Base-by-base conservation (phyloP, 2,888 invertebrate species). In the Diaprepes abbreviatus region DNA sequence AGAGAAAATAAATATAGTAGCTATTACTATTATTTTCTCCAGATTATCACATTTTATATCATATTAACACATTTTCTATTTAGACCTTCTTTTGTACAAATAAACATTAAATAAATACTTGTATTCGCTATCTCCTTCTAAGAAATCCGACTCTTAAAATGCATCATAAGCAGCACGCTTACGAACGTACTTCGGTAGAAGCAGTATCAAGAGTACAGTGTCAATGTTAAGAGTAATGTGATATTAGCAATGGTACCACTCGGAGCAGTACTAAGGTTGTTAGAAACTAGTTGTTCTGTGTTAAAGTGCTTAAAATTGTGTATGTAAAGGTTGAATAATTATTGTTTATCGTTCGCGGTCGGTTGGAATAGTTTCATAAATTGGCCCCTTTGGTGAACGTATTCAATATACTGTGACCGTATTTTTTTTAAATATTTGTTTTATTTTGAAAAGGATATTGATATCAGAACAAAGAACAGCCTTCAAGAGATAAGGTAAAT, bases 201-300 rank as follows among this genome's bases (percentile, higher is more conserved):
- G 17, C 63, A 63, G 52, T 63, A 52, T 63, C 63, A 38, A 50
- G 52, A 63, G 38, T 63, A 63, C 52, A 19, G 63, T 63, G 63
- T 63, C 63, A 63, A 63, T 63, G 63, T 40, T 63, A 63, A 40
- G 35, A 63, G 52, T 48, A 58, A 48, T 48, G 28, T 45, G 31
- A 36, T 38, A 43, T 35, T 52, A 21, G 36, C 14, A 50, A 28
- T 50, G 48, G 48, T 50, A 50, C 48, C 48, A 28, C 48, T 50
- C 24, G 6, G 10, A 28, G 48, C 16, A 28, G 48, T 50, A 50
- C 28, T 50, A 45, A 28, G 28, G 28, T 50, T 28, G n/a, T 50
- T 28, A 28, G 28, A 28, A 50, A 14, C 10, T 10, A 14, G 28
- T 50, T 21, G 28, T 14, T 50, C 19, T 28, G 48, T 50, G 43